These are phyloP conservation scores for Callaeas wilsoni DNA, from an alignment of 2,113 vertebrate genomes.

Conservation along the genomic window DNA sequence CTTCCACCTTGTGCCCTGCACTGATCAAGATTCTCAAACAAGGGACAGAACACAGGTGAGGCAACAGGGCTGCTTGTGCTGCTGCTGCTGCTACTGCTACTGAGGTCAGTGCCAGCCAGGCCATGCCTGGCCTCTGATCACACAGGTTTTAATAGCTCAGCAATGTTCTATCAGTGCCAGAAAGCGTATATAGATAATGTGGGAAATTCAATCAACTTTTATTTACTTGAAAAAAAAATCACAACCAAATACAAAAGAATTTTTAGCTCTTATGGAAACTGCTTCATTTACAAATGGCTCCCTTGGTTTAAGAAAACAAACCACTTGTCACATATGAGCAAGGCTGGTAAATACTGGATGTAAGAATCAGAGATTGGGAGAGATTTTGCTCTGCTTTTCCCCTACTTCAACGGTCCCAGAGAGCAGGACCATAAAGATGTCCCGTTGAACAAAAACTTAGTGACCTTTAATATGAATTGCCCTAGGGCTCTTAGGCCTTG, in stretches of 20 bases:
- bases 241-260: neutral
- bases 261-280: neutral
- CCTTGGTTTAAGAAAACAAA: neutral
- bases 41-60: neutral
- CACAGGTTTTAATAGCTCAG: neutral
- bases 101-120: neutral
- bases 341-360: neutral
- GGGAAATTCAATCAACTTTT: neutral
- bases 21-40: too few relatives aligned
- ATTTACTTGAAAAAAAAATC: neutral
- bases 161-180: neutral
- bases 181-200: neutral
- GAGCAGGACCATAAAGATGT: neutral
- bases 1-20: neutral
- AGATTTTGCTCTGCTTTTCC: neutral
- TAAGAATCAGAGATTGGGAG: neutral
- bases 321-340: neutral
- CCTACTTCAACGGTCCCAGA: neutral
- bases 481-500: neutral
- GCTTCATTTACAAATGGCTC: neutral
- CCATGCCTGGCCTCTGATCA: neutral
- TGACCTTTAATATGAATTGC: neutral
- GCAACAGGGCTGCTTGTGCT: neutral
- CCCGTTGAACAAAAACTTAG: neutral
- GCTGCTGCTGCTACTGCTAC: neutral